Evolutionary conservation across 2,113 vertebrate genomes (phyloP).

Genomic region (Echinops telfairi): DNA sequence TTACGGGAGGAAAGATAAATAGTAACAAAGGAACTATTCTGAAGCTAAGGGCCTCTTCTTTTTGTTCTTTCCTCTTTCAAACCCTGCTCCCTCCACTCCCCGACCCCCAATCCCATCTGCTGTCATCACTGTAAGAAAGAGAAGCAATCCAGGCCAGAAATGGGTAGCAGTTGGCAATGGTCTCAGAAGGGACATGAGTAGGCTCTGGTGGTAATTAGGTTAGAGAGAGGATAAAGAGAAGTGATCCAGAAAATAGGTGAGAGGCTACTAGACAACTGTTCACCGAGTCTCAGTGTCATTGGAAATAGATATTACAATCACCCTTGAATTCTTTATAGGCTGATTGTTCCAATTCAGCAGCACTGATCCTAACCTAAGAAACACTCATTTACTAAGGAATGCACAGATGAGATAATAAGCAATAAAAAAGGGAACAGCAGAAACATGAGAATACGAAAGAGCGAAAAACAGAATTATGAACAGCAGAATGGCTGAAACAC

Average conservation of each 20-base stretch:
- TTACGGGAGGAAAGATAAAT: neutral
- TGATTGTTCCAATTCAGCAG: neutral
- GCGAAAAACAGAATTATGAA: conserved; percentile 42
- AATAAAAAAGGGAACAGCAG: conserved; percentile 21
- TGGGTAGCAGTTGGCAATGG: neutral
- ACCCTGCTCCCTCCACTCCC: neutral
- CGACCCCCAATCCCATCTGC: neutral
- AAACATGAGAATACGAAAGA: conserved; percentile 27
- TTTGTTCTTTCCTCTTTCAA: neutral
- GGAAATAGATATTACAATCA: neutral
- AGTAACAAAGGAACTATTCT: neutral
- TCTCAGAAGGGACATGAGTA: neutral
- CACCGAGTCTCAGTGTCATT: neutral
- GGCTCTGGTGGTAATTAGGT: neutral
- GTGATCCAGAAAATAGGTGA: neutral
- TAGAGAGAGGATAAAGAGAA: neutral
- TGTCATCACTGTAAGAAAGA: neutral
- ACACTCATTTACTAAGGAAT: conserved; percentile 1
- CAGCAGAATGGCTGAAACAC: conserved; percentile 30
- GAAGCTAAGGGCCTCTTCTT: conserved; percentile 19
- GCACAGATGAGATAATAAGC: neutral
- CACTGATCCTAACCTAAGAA: conserved; percentile 25
- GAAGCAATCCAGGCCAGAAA: conserved; percentile 35
- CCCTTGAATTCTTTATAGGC: conserved; percentile 21
- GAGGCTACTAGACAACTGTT: neutral